These are phyloP conservation scores for Coleophora flavipennella DNA, from an alignment of 2,888 invertebrate genomes.

Conservation along the genomic window DNA sequence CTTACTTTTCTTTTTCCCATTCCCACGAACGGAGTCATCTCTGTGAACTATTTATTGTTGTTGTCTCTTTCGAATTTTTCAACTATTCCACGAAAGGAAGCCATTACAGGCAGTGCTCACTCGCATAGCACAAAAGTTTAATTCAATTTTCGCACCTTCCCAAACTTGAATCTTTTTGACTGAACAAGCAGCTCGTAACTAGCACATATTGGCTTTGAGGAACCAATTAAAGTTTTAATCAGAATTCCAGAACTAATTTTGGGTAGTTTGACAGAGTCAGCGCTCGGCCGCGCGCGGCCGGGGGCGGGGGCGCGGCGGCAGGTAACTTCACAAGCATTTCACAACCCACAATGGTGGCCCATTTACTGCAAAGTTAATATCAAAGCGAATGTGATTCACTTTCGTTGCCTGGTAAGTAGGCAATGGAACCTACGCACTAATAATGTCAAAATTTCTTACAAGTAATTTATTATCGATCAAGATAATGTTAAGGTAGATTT, in stretches of 20 bases:
- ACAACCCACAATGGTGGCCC: conserved; percentile 35
- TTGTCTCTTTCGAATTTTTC: too few species aligned
- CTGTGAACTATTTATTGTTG: too few species aligned
- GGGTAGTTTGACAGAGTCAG: conserved; percentile 65
- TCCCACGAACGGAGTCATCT: too few species aligned
- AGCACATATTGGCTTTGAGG: conserved; percentile 55
- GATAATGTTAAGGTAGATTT: too few species aligned
- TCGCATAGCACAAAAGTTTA: conserved; percentile 31
- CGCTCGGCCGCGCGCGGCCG: conserved; percentile 26
- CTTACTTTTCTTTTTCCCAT: too few species aligned
- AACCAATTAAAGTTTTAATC: conserved; percentile 70
- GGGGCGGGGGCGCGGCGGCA: conserved; percentile 28
- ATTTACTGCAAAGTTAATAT: conserved; percentile 33
- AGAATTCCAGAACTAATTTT: conserved; percentile 65
- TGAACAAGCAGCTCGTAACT: conserved; percentile 33
- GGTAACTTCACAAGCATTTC: conserved; percentile 47
- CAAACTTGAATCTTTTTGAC: conserved; percentile 38
- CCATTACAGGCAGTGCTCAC: too few species aligned
- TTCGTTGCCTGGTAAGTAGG: too few species aligned
- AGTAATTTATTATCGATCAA: too few species aligned
- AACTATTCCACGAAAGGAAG: too few species aligned
- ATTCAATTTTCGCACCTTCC: conserved; percentile 19
- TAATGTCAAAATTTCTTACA: too few species aligned
- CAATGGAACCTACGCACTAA: too few species aligned
- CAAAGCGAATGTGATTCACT: conserved; percentile 41